These are phyloP conservation scores for Ephydatia muelleri DNA, from an alignment of 37 sponge, comb jelly and placozoan genomes.

Conservation along the genomic window DNA sequence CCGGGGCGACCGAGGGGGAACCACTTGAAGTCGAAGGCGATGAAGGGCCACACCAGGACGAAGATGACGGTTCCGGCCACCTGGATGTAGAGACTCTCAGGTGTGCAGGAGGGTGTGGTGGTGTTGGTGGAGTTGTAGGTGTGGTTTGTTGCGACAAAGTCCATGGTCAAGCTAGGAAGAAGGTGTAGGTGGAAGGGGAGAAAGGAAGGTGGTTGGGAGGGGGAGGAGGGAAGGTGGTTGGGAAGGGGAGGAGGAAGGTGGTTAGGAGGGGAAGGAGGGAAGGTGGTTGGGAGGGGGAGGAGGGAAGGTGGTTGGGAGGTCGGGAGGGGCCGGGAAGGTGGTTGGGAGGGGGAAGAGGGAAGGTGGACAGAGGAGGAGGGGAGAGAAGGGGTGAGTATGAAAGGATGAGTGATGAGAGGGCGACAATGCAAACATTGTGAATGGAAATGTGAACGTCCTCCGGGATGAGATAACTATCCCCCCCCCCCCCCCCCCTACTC, in stretches of 20 bases:
- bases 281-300: too few species aligned
- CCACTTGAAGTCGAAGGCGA: slow-evolving; percentile 60
- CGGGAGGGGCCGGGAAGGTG: not conserved
- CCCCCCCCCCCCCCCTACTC: too few species aligned
- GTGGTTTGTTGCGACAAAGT: not conserved
- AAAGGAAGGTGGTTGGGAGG: too few species aligned
- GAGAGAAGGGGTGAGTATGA: not conserved
- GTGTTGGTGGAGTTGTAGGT: not conserved
- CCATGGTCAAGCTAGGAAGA: not conserved
- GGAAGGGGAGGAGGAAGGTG: too few species aligned
- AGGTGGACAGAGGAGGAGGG: not conserved
- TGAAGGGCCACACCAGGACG: slow-evolving; percentile 65
- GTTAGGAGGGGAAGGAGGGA: too few species aligned
- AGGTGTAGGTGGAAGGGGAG: not conserved
- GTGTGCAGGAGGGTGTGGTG: not conserved
- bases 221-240: too few species aligned
- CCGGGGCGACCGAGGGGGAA: slow-evolving; percentile 57
- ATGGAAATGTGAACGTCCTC: too few species aligned
- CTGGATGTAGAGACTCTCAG: slow-evolving; percentile 12
- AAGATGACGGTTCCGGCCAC: slow-evolving; percentile 46
- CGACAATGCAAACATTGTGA: too few species aligned
- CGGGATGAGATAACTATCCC: too few species aligned
- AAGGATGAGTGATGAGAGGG: too few species aligned
- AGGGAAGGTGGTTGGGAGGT: not conserved
- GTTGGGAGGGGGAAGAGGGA: not conserved